Evolutionary conservation across 2,113 vertebrate species (phyloP).

Genomic region (Machaerirhynchus nigripectus): DNA sequence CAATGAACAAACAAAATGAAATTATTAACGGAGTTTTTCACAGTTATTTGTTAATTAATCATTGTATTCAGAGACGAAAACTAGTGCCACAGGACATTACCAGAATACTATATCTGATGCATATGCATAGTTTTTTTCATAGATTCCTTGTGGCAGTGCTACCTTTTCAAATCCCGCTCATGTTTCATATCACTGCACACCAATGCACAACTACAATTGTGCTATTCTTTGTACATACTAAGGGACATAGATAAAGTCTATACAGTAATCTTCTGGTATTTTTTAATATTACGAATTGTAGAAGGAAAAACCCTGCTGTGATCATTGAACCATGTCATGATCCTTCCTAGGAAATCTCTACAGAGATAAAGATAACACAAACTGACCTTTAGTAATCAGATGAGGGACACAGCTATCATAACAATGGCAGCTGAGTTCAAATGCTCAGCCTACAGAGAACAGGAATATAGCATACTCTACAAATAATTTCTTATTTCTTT

Average conservation of each 20-base stretch:
- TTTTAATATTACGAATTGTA: slow-evolving; percentile 73
- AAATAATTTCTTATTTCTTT: slow-evolving; percentile 25
- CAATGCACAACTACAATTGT: slow-evolving; percentile 70
- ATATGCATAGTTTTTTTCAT: slow-evolving; percentile 49
- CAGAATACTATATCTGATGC: slow-evolving; percentile 54
- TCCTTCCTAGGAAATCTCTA: slow-evolving; percentile 65
- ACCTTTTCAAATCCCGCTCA: slow-evolving; percentile 62
- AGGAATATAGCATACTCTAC: background rate
- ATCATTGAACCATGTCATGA: slow-evolving; percentile 65
- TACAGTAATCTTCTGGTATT: slow-evolving; percentile 71
- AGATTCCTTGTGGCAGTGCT: slow-evolving; percentile 54
- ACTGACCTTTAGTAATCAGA: slow-evolving; percentile 67
- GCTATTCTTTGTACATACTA: slow-evolving; percentile 61
- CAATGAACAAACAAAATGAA: slow-evolving; percentile 61
- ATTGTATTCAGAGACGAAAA: slow-evolving; percentile 38
- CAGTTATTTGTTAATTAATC: slow-evolving; percentile 67
- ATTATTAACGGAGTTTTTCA: slow-evolving; percentile 67
- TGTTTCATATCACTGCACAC: slow-evolving; percentile 73
- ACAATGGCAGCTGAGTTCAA: slow-evolving; percentile 54
- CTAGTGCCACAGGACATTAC: slow-evolving; percentile 56
- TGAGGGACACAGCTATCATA: slow-evolving; percentile 61
- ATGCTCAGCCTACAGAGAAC: slow-evolving; percentile 24
- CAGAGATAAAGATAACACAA: slow-evolving; percentile 67
- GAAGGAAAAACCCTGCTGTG: slow-evolving; percentile 65
- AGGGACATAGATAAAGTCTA: slow-evolving; percentile 64